phyloP scores from a whole-genome alignment of 92 coral and sea anemone genomes.

The Epizoanthus stellaris region DNA sequence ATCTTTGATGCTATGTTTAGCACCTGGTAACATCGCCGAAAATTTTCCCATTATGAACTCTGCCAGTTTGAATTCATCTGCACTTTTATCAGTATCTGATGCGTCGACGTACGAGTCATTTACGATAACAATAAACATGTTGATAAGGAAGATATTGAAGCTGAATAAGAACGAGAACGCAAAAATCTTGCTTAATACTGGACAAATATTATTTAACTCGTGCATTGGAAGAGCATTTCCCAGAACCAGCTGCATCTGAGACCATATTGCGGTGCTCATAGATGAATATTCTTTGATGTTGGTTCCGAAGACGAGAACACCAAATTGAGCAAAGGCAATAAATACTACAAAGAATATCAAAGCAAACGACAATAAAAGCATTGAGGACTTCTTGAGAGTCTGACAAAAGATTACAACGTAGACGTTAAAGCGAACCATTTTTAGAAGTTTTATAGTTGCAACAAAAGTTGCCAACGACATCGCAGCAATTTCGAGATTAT shows the following conservation, averaged over 20 bases:
- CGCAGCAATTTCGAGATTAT: conserved; percentile 15
- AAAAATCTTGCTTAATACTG: conserved; percentile 7
- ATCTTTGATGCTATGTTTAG: not conserved
- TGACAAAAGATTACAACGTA: conserved; percentile 20
- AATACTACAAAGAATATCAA: conserved; percentile 11
- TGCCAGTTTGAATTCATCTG: conserved; percentile 30
- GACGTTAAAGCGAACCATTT: conserved; percentile 35
- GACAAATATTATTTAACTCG: not conserved
- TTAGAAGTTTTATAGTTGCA: conserved; percentile 40
- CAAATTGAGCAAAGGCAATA: conserved; percentile 41
- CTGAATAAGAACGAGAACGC: conserved; percentile 30
- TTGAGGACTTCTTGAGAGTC: conserved; percentile 8
- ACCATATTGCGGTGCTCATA: not conserved
- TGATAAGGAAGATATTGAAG: conserved; percentile 23
- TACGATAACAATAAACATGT: conserved; percentile 37
- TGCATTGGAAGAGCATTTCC: conserved; percentile 24
- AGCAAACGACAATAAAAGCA: conserved; percentile 13
- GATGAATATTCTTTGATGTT: conserved; percentile 23
- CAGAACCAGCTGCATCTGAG: conserved; percentile 29
- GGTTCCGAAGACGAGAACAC: conserved; percentile 19
- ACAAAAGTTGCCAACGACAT: conserved; percentile 35
- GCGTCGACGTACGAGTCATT: conserved; percentile 37
- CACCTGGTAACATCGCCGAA: not conserved
- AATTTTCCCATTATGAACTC: not conserved
- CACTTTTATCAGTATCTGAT: conserved; percentile 8